Percentiles rank a stretch among this genome's conserved stretches.
phyloP scores from a whole-genome alignment of 1,140 invertebrate genomes.

The Nasonia giraulti region DNA sequence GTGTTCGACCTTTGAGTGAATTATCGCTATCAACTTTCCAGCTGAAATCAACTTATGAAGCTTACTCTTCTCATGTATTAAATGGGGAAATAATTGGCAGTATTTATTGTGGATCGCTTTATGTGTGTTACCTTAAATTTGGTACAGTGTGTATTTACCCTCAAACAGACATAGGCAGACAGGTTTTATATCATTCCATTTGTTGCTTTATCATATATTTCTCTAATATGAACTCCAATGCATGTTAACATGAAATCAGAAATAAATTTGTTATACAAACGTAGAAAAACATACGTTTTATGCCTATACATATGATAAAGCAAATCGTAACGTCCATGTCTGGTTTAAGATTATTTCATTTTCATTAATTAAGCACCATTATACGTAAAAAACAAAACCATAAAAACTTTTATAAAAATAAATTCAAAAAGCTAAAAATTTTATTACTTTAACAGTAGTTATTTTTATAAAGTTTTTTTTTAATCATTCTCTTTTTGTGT shows the following conservation, averaged over 20 bases:
- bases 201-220: conserved; percentile 1
- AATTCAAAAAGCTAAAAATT: conserved; percentile 21
- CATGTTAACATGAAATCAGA: neutral
- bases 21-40: conserved; percentile 25
- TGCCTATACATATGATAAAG: neutral
- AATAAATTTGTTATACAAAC: too few species aligned
- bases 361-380: neutral
- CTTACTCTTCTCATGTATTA: conserved; percentile 33
- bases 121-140: conserved; percentile 39
- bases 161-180: conserved; percentile 14
- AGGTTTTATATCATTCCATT: conserved; percentile 1
- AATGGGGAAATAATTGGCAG: conserved; percentile 33
- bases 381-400: neutral
- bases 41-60: conserved; percentile 11
- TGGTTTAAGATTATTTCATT: conserved; percentile 29
- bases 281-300: neutral
- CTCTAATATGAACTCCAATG: neutral
- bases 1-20: conserved; percentile 36
- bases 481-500: conserved; percentile 37
- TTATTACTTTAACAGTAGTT: conserved; percentile 13
- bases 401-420: conserved; percentile 33
- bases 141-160: conserved; percentile 22
- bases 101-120: conserved; percentile 42
- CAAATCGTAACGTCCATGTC: conserved; percentile 16
- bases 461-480: conserved; percentile 27